Percentiles rank a stretch among this genome's conserved stretches.
These are phyloP conservation scores for Ondatra zibethicus DNA, from an alignment of 2,113 vertebrate genomes.

Conservation along the genomic window DNA sequence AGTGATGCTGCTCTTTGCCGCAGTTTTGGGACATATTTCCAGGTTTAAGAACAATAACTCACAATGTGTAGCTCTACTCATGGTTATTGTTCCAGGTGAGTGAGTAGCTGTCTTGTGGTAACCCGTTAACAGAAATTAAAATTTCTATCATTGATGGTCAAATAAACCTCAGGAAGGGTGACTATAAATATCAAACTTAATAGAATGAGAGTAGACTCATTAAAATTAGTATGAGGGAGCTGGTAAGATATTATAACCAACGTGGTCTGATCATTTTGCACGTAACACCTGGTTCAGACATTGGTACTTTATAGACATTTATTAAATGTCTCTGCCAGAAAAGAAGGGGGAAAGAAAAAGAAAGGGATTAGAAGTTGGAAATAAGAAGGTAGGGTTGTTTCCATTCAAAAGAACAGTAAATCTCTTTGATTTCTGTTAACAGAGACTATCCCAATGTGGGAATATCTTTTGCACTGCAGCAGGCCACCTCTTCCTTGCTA, in stretches of 20 bases:
- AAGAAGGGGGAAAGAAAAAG: background rate
- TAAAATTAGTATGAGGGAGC: constrained; percentile 24
- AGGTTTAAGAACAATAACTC: constrained; percentile 11
- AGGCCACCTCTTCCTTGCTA: constrained; percentile 50
- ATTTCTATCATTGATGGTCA: background rate
- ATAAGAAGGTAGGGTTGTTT: background rate
- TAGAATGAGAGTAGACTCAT: background rate
- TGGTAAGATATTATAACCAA: constrained; percentile 26
- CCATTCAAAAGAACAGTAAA: background rate
- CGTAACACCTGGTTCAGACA: background rate
- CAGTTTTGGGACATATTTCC: constrained; percentile 30
- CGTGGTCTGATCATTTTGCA: background rate
- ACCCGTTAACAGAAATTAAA: constrained; percentile 31
- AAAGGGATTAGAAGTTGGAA: background rate
- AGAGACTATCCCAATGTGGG: background rate
- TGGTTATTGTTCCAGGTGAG: background rate
- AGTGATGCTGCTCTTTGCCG: background rate
- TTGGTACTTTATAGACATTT: background rate
- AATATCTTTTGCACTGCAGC: constrained; percentile 49
- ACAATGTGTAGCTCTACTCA: background rate
- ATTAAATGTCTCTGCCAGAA: background rate
- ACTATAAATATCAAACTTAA: constrained; percentile 3
- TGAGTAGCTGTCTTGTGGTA: background rate
- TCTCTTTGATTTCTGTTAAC: constrained; percentile 28
- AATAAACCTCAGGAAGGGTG: constrained; percentile 17